Evolutionary conservation across 30 jellyfish, hydroid and myxozoan species (phyloP).

Genomic region (Mastigias papua): DNA sequence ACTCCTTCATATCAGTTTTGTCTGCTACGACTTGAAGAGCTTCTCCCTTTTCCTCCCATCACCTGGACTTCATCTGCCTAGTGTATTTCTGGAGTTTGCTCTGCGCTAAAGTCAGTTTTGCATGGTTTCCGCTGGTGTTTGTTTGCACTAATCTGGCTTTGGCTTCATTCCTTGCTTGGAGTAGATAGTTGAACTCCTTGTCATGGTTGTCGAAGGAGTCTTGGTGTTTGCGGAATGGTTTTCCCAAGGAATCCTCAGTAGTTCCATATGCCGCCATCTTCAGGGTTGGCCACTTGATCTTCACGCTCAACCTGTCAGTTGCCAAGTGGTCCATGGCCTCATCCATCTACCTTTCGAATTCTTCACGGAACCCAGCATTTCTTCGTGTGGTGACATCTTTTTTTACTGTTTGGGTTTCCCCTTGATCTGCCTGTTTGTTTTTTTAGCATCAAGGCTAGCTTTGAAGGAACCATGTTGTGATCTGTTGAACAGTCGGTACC

Average conservation of each 20-base stretch:
- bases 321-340: background rate
- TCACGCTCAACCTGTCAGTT: background rate
- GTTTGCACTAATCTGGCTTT: background rate
- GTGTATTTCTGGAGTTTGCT: background rate
- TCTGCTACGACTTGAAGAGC: conserved; percentile 2
- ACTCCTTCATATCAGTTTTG: background rate
- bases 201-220: conserved; percentile 38
- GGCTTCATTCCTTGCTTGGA: conserved; percentile 4
- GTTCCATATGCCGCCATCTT: background rate
- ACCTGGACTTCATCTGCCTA: background rate
- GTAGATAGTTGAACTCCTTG: background rate
- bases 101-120: too few species aligned
- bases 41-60: conserved; percentile 14
- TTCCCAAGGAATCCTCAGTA: conserved; percentile 3
- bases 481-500: conserved; percentile 56
- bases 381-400: background rate
- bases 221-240: conserved; percentile 19
- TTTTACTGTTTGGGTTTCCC: background rate
- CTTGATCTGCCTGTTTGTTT: background rate
- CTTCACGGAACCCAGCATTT: background rate
- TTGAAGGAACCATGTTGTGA: conserved; percentile 34
- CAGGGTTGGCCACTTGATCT: too few species aligned
- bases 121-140: too few species aligned
- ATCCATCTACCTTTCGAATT: background rate
- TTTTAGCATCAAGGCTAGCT: background rate